phyloP scores from a whole-genome alignment of 2,888 invertebrate species.

The Stenichneumon culpator region DNA sequence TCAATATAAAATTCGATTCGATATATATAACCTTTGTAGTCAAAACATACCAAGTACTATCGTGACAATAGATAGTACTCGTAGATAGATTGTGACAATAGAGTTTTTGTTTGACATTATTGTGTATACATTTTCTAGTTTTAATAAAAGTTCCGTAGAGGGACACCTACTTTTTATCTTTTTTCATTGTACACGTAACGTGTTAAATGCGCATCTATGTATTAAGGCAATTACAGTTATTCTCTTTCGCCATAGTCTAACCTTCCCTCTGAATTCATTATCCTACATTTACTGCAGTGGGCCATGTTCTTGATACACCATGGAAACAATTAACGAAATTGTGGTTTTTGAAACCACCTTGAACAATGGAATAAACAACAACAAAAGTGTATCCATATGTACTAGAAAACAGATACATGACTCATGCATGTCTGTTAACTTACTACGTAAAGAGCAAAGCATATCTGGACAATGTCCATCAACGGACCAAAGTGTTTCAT shows the following conservation, averaged over 20 bases:
- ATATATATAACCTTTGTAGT: conserved; percentile 11
- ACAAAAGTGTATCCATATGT: conserved; percentile 19
- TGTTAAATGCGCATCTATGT: conserved; percentile 73
- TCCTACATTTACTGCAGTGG: conserved; percentile 21
- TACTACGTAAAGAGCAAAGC: conserved; percentile 5
- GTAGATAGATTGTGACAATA: conserved; percentile 33
- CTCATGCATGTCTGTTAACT: conserved; percentile 6
- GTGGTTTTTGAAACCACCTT: conserved; percentile 13
- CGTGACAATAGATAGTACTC: conserved; percentile 36
- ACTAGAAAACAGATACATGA: conserved; percentile 10
- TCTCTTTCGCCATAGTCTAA: conserved; percentile 25
- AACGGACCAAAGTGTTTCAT: conserved; percentile 48
- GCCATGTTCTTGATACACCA: conserved; percentile 12
- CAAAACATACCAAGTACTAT: background rate
- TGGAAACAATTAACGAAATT: conserved; percentile 8
- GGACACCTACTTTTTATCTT: conserved; percentile 6
- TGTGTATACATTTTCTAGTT: conserved; percentile 31
- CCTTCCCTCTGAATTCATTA: conserved; percentile 28
- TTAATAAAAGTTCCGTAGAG: conserved; percentile 16
- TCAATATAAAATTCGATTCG: conserved; percentile 46
- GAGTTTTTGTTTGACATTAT: conserved; percentile 11
- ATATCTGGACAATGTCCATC: conserved; percentile 51
- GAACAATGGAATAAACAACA: conserved; percentile 22
- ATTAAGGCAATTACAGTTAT: conserved; percentile 76
- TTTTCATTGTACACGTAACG: conserved; percentile 37